Base-by-base conservation (phyloP, 2,797 vertebrate species). In the Lacerta viridis region DNA sequence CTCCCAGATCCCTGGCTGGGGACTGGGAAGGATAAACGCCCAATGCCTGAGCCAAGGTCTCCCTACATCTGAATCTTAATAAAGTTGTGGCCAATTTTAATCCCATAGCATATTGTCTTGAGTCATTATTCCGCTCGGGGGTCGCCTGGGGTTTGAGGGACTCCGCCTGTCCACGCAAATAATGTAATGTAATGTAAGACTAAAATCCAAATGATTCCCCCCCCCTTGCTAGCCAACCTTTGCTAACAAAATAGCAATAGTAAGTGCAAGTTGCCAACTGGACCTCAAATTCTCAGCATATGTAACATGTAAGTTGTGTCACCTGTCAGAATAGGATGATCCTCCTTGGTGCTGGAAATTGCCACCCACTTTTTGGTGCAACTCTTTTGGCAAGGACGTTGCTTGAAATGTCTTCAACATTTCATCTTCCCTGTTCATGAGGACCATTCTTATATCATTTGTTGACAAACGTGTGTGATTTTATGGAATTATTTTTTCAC, bases 401-500 rank as follows among this genome's bases (percentile, higher is more conserved):
- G 96, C 96, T 96, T 96, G 96, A 96, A 96, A 96, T 97, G 97
- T 97, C 97, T 97, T 97, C 96, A 96, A 92, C 94, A 90, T 96
- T 97, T 97, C 96, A 97, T 96, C 96, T 97, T 97, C 96, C 0
- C 94, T 97, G 96, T 96, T 97, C 97, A 97, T 97, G 90, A 95
- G 94, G 93, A 93, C 96, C 95, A 96, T 97, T 97, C 96, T 96
- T 96, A 96, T 96, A 94, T 95, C 95, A 95, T 89, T 92, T 96
- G 95, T 97, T 94, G 94, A 96, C 97, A 96, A 97, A 92, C 96
- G 97, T 97, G 95, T 96, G 96, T 9, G 94, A 97, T 96, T 97
- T 97, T 97, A 96, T 97, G 96, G 96, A 97, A 97, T 97, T 97
- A 64, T 18, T 23, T 64, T 97, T 97, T 96, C 95, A 96, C 97